A percentile compares a stretch with the other conserved stretches of the same genome.
These are phyloP conservation scores for Cancer borealis DNA, from an alignment of 2,888 invertebrate species.

Conservation along the genomic window DNA sequence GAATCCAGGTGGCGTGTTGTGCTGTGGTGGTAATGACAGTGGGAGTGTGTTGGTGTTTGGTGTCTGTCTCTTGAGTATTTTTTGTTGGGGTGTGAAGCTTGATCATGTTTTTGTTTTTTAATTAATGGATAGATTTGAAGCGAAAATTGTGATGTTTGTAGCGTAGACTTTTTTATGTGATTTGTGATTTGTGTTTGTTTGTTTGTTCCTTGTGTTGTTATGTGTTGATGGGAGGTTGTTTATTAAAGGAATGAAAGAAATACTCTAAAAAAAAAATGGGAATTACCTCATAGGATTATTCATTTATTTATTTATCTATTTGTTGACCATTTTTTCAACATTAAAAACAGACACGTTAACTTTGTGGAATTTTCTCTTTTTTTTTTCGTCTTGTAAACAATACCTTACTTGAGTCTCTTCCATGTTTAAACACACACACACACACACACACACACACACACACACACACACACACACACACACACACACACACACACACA, in stretches of 20 bases:
- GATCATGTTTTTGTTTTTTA: background rate
- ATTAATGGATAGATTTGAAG: background rate
- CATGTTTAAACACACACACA: too few species aligned
- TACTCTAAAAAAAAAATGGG: too few species aligned
- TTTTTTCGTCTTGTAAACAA: too few species aligned
- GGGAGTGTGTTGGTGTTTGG: background rate
- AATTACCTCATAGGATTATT: background rate
- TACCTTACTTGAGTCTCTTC: too few species aligned
- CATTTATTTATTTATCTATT: background rate
- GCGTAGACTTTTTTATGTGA: background rate
- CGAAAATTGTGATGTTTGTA: background rate
- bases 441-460: background rate
- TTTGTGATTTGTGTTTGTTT: background rate
- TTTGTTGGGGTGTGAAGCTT: background rate
- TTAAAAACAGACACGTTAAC: background rate
- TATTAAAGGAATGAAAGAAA: background rate
- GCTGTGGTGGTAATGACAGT: background rate
- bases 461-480: background rate
- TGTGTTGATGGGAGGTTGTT: background rate
- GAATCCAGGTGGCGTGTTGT: background rate
- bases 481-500: conserved; percentile 1
- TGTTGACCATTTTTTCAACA: background rate
- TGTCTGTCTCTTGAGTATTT: background rate
- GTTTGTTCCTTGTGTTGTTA: background rate
- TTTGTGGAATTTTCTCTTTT: background rate